Evolutionary conservation across 2,113 vertebrate genomes (phyloP).

Genomic region (Ammospiza nelsoni): DNA sequence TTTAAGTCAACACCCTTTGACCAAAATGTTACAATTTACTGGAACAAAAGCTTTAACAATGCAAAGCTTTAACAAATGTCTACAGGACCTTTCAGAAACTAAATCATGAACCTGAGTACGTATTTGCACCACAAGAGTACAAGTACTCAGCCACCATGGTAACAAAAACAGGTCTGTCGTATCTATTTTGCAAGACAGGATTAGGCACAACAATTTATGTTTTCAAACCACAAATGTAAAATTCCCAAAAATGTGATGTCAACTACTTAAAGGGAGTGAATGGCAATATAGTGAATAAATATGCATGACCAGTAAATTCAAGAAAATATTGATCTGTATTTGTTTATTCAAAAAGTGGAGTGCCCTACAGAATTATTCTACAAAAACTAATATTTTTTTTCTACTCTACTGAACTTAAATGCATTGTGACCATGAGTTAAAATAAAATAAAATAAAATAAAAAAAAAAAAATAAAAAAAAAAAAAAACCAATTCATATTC

Average conservation of each 20-base stretch:
- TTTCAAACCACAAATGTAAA: not conserved
- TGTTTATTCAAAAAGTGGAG: not conserved
- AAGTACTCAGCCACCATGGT: not conserved
- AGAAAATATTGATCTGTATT: not conserved
- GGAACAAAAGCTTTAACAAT: not conserved
- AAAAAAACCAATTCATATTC: not conserved
- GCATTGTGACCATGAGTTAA: not conserved
- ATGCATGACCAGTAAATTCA: not conserved
- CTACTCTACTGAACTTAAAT: not conserved
- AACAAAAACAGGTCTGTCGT: not conserved
- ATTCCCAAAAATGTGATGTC: not conserved
- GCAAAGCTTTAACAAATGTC: not conserved
- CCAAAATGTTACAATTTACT: not conserved
- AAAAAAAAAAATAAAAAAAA: too few relatives aligned
- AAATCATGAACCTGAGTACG: not conserved
- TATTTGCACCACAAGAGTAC: not conserved
- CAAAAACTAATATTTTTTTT: not conserved
- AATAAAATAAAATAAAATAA: not conserved
- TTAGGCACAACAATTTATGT: not conserved
- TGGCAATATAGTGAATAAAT: not conserved
- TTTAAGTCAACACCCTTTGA: not conserved
- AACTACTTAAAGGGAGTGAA: not conserved
- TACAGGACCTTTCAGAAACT: not conserved
- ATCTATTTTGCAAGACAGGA: not conserved
- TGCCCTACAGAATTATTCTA: not conserved